A percentile compares a stretch with the other conserved stretches of the same genome.
Evolutionary conservation across 1,140 invertebrate genomes (phyloP).

Genomic region (honey bee (Apis mellifera)): Amel_HAv3.1 CM009942.2:8844001-8844500

Average conservation of each 20-base stretch:
- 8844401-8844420: slow-evolving; percentile 89
- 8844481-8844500: slow-evolving; percentile 85
- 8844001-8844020: slow-evolving; percentile 90
- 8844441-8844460: slow-evolving; percentile 90
- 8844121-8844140: slow-evolving; percentile 93
- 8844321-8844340: slow-evolving; percentile 97
- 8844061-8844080: slow-evolving; percentile 89
- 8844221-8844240: slow-evolving; percentile 88
- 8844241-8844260: slow-evolving; percentile 90
- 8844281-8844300: slow-evolving; percentile 78
- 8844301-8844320: slow-evolving; percentile 90
- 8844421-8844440: slow-evolving; percentile 92
- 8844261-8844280: slow-evolving; percentile 82
- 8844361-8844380: slow-evolving; percentile 90
- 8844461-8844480: slow-evolving; percentile 89
- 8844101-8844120: slow-evolving; percentile 90
- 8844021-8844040: slow-evolving; percentile 93
- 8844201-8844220: slow-evolving; percentile 90
- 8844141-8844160: slow-evolving; percentile 90
- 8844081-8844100: slow-evolving; percentile 92
- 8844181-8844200: slow-evolving; percentile 91
- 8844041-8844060: slow-evolving; percentile 89
- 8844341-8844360: slow-evolving; percentile 91
- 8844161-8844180: slow-evolving; percentile 87
- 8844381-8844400: slow-evolving; percentile 88